Conservation (phyloP, 2,888 invertebrate genomes). For the Drymonia ruficornis region DNA sequence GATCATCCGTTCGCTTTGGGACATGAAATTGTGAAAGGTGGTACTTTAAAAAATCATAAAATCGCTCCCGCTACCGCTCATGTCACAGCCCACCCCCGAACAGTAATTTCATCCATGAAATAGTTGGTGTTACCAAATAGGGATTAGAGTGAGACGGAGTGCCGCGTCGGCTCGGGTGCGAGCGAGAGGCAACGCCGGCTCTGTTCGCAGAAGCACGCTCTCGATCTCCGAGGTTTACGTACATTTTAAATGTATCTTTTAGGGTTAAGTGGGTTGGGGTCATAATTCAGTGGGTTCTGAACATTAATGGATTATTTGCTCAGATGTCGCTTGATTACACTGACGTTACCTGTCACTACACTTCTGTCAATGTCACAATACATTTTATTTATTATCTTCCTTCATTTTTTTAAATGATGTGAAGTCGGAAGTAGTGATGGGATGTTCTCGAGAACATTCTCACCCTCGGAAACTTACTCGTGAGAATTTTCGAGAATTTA, state of each 20-base stretch:
- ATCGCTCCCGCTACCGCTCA: conserved; percentile 41
- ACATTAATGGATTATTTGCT: too few relatives aligned
- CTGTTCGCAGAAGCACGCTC: conserved; percentile 49
- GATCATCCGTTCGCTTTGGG: too few relatives aligned
- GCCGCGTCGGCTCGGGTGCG: conserved; percentile 36
- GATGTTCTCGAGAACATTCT: too few relatives aligned
- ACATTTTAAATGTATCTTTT: conserved; percentile 51
- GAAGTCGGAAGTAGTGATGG: too few relatives aligned
- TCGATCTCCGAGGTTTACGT: conserved; percentile 72
- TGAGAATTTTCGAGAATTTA: too few relatives aligned
- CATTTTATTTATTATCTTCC: too few relatives aligned
- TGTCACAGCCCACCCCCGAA: conserved; percentile 41
- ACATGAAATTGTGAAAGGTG: too few relatives aligned
- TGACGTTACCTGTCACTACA: too few relatives aligned
- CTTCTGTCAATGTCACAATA: too few relatives aligned
- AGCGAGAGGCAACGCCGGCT: conserved; percentile 42
- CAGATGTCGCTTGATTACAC: too few relatives aligned
- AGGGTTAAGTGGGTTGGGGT: conserved; percentile 25
- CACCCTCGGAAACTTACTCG: too few relatives aligned
- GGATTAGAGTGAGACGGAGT: conserved; percentile 75
- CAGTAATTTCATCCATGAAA: conserved; percentile 84
- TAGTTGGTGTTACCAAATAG: conserved; percentile 84
- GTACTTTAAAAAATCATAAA: neutral
- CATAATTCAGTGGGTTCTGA: conserved; percentile 21
- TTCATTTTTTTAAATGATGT: too few relatives aligned